A percentile compares a stretch with the other conserved stretches of the same genome.
Evolutionary conservation across 2,888 invertebrate genomes (phyloP).

Genomic region (Deladenus siricidicola): DNA sequence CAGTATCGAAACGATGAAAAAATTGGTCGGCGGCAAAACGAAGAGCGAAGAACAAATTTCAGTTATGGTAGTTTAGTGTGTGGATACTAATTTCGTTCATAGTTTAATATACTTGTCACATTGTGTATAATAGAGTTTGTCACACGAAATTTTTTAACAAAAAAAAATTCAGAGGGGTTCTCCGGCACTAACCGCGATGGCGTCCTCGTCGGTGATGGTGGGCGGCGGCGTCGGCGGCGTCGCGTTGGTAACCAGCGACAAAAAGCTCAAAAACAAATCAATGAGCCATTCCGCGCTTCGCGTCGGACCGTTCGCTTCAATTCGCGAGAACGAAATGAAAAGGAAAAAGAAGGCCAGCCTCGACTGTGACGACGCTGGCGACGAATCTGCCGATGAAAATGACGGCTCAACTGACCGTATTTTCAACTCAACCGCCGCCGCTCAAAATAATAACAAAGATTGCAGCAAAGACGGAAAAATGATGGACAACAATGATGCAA

Average conservation of each 20-base stretch:
- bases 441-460: neutral
- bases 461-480: neutral
- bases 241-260: neutral
- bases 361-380: slow-evolving; percentile 12
- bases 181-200: neutral
- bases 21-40: neutral
- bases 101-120: neutral
- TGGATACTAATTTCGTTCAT: too few relatives aligned
- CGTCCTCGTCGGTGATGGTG: neutral
- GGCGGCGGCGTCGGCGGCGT: neutral
- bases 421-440: neutral
- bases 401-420: neutral
- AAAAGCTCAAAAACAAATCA: slow-evolving; percentile 14
- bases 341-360: slow-evolving; percentile 20
- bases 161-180: neutral
- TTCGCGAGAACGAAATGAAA: slow-evolving; percentile 27
- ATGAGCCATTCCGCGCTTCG: slow-evolving; percentile 20
- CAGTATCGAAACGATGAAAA: too few relatives aligned
- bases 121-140: slow-evolving; percentile 2
- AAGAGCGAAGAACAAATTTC: slow-evolving; percentile 10
- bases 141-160: neutral
- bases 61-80: neutral
- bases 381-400: neutral
- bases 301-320: slow-evolving; percentile 28
- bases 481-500: too few relatives aligned